A percentile compares a stretch with the other conserved stretches of the same genome.
Evolutionary conservation across 2,888 invertebrate genomes (phyloP).

Genomic region (Argyra leucocephala): DNA sequence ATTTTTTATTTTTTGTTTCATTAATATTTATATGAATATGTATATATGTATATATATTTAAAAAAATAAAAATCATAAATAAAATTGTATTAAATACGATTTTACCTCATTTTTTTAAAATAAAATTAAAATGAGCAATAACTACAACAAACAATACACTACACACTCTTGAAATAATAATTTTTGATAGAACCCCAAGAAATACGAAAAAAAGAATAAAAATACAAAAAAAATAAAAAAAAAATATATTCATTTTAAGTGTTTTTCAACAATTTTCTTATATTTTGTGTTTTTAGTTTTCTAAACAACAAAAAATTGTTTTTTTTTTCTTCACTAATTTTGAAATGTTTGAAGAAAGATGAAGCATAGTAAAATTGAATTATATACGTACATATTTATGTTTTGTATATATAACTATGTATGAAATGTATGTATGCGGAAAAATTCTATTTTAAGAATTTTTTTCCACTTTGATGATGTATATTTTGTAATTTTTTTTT

Average conservation of each 20-base stretch:
- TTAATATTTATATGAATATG: background rate
- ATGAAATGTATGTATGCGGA: no score
- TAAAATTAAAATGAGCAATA: background rate
- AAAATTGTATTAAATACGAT: background rate
- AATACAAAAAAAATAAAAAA: no score
- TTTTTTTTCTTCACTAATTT: background rate
- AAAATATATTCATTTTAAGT: background rate
- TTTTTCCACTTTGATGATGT: slow-evolving; percentile 2
- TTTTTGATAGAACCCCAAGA: no score
- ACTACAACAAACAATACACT: no score
- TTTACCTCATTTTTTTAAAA: slow-evolving; percentile 1
- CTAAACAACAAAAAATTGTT: background rate
- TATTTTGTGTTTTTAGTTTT: background rate
- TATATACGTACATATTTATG: no score
- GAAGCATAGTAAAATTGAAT: background rate
- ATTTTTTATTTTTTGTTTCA: background rate
- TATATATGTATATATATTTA: background rate
- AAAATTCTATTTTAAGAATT: background rate
- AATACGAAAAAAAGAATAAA: no score
- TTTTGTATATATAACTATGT: no score
- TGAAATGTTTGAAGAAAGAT: background rate
- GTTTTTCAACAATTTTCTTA: background rate
- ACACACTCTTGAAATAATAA: no score
- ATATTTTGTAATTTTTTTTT: background rate
- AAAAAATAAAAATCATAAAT: background rate